Conservation (phyloP, 1,140 invertebrate species). For the Geopemphigus sp. region DNA sequence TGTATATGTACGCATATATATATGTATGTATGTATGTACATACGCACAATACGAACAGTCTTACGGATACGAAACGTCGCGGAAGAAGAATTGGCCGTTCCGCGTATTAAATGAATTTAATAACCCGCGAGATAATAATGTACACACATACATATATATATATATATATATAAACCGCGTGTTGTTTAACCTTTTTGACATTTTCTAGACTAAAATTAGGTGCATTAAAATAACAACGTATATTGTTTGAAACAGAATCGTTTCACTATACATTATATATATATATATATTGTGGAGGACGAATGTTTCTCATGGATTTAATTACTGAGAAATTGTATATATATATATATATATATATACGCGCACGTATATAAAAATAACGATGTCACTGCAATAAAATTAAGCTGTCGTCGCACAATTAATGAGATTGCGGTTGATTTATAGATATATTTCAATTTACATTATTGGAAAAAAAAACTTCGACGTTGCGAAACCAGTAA, state of each 20-base stretch:
- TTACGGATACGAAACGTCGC: background rate
- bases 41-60: no score
- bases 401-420: conserved; percentile 10
- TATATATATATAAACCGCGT: no score
- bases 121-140: background rate
- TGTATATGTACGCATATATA: background rate
- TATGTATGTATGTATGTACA: background rate
- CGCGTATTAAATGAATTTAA: background rate
- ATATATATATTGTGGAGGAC: background rate
- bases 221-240: background rate
- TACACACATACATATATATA: no score
- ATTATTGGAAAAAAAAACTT: background rate
- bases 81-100: background rate
- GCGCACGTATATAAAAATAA: background rate
- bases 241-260: background rate
- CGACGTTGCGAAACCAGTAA: background rate
- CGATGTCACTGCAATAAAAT: conserved; percentile 24
- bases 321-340: conserved; percentile 14
- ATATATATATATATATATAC: no score
- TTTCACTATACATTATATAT: background rate
- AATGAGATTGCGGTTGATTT: background rate
- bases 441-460: conserved; percentile 1
- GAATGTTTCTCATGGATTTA: conserved; percentile 27
- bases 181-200: no score
- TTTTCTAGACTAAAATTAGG: background rate